Percentiles rank a stretch among this genome's conserved stretches.
These are phyloP conservation scores for Schrankia costaestrigalis DNA, from an alignment of 2,888 invertebrate genomes.

Conservation along the genomic window DNA sequence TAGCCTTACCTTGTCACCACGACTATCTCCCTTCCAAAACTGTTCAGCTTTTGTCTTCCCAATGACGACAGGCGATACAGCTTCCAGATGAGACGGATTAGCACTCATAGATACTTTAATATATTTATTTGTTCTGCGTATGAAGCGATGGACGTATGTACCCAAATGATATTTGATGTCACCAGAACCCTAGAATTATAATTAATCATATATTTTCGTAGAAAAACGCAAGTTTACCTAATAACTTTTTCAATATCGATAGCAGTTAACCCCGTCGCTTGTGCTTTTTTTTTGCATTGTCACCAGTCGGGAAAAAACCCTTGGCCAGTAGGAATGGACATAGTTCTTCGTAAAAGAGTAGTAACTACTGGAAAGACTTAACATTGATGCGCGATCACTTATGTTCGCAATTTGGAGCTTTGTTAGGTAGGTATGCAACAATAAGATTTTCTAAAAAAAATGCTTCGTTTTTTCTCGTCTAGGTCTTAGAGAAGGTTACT, in stretches of 20 bases:
- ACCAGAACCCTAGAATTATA: slow-evolving; percentile 84
- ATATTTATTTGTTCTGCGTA: slow-evolving; percentile 87
- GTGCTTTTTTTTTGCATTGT: no score
- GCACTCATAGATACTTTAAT: slow-evolving; percentile 93
- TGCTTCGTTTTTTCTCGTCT: no score
- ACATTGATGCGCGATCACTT: no score
- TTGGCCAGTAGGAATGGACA: no score
- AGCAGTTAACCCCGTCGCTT: no score
- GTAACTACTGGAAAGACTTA: no score
- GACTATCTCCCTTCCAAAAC: slow-evolving; percentile 88
- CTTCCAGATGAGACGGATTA: slow-evolving; percentile 97
- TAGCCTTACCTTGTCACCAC: slow-evolving; percentile 81
- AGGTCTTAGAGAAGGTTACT: no score
- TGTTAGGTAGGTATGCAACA: no score
- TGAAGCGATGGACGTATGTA: slow-evolving; percentile 88
- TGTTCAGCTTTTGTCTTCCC: slow-evolving; percentile 95
- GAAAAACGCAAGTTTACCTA: background rate
- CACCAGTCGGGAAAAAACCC: no score
- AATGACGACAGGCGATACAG: slow-evolving; percentile 91
- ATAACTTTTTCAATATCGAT: background rate
- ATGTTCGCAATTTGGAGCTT: no score
- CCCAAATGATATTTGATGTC: slow-evolving; percentile 97
- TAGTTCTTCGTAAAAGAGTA: no score
- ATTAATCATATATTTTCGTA: background rate
- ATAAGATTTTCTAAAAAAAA: no score